Evolutionary conservation across 1,140 invertebrate genomes (phyloP), one percentile per base, ranked within the genome.

Genomic region (Pantala flavescens): DNA sequence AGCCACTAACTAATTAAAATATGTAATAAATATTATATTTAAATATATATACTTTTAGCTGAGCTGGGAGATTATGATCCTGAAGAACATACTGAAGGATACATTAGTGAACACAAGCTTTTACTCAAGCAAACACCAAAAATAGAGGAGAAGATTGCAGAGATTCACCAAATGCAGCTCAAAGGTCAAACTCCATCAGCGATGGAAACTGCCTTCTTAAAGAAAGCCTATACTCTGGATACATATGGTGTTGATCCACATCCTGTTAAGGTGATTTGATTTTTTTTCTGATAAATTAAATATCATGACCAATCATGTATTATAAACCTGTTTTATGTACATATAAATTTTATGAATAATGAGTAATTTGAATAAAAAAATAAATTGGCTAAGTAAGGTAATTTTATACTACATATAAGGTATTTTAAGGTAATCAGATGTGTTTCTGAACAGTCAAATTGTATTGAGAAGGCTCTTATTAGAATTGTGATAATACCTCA

Each of bases 171-270:
- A 80, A 93, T 89, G 78, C 86, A 89, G 74, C 84, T 93, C 12
- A 89, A 90, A 79, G 90, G 89, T 21, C 88, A 91, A 79, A 88
- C 88, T 36, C 87, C 88, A 2, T 86, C 89, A 76, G 89, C 91
- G 80, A 90, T 94, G 5, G 95, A 97, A 84, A 88, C 87, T 36
- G 88, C 90, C 76, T 97, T 97, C 82, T 86, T 97, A 36, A 92
- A 91, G 82, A 90, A 95, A 79, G 94, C 96, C 23, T 91, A 92
- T 42, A 88, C 91, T 74, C 85, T 98, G 49, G 97, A 98, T 80
- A 98, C 96, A 0, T 99, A 98, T 81, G 97, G 97, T 16, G 92
- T 98, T 36, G 97, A 99, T 85, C 97, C 97, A 1, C 95, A 98
- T 87, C 93, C 94, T 73, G 96, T 98, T n/a, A 98, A 98, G 88